Base-by-base conservation (phyloP, 2,797 vertebrate species). In the Macropus fuliginosus region DNA sequence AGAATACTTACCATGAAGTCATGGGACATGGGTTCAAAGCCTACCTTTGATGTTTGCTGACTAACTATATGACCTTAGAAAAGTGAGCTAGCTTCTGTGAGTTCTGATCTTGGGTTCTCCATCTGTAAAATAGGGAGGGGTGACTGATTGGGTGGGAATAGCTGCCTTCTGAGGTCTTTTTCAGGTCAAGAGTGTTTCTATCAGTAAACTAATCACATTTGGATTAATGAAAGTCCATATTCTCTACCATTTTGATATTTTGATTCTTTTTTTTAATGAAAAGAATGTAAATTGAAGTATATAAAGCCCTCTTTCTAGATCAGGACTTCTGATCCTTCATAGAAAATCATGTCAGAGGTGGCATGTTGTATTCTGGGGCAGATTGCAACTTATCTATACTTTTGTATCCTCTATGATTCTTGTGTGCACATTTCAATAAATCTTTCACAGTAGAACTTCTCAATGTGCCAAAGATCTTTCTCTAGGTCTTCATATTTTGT, bases 201-300 rank as follows among this genome's bases (percentile, higher is more conserved):
- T 81, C 2, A 31, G 52, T 56, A 28, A 34, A 87, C 52, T 91
- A n/a, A 34, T 46, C 56, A 14, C 59, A 21, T 55, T 92, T 95
- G 91, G 29, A 94, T 92, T 93, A 5, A 16, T 90, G 52, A 34
- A 90, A 62, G 92, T 91, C 91, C 93, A 93, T 55, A 50, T 40
- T 74, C 18, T 40, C 34, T 5, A 74, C 6, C 8, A 40, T 74
- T 74, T 40, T 40, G 40, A 40, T 66, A n/a, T 66, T 66, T 34
- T 62, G 59, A 5, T 8, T 28, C 1, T 28, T 56, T n/a, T 66
- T 66, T 27, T 31, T 90, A 66, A 95, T 56, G 74, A 66, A 50
- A 56, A 90, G 92, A 92, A 34, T 50, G 29, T 21, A 31, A 34
- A 11, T 40, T 18, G 56, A 66, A 59, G 59, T n/a, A 18, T n/a